Evolutionary conservation across 2,113 vertebrate species (phyloP).

Genomic region (Uria aalge): DNA sequence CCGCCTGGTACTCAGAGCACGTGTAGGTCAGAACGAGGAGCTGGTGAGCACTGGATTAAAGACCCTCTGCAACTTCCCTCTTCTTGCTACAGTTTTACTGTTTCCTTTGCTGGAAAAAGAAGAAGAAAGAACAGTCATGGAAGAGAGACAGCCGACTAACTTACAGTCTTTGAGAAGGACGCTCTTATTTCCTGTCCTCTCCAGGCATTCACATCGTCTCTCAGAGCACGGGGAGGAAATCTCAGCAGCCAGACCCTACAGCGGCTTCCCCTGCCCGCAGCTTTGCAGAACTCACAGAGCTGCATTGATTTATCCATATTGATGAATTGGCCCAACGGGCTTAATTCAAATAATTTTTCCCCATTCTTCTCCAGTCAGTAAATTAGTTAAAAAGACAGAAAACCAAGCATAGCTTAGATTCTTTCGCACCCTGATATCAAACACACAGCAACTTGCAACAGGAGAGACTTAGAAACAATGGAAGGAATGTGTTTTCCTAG

Average conservation of each 20-base stretch:
- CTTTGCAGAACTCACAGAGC: neutral
- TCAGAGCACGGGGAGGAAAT: neutral
- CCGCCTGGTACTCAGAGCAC: neutral
- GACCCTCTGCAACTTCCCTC: neutral
- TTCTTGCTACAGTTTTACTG: neutral
- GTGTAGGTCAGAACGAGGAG: neutral
- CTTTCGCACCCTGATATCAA: neutral
- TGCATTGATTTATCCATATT: neutral
- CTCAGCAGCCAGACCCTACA: neutral
- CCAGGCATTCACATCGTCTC: neutral
- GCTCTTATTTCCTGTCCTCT: neutral
- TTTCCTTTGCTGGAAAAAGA: neutral
- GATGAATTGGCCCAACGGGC: neutral
- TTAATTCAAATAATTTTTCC: constrained; percentile 47
- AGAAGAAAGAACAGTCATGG: neutral
- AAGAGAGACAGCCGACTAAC: neutral
- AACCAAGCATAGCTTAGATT: constrained; percentile 29
- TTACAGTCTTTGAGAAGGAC: neutral
- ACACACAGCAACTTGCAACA: constrained; percentile 60
- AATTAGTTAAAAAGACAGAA: constrained; percentile 41
- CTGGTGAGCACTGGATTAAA: neutral
- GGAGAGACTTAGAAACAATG: constrained; percentile 53
- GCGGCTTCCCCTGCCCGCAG: rapidly evolving
- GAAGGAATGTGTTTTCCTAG: constrained; percentile 49
- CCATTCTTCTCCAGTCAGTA: constrained; percentile 34